These are phyloP conservation scores for Phacellophora camtschatica DNA, from an alignment of 30 jellyfish, hydroid and myxozoan species.

Conservation along the genomic window DNA sequence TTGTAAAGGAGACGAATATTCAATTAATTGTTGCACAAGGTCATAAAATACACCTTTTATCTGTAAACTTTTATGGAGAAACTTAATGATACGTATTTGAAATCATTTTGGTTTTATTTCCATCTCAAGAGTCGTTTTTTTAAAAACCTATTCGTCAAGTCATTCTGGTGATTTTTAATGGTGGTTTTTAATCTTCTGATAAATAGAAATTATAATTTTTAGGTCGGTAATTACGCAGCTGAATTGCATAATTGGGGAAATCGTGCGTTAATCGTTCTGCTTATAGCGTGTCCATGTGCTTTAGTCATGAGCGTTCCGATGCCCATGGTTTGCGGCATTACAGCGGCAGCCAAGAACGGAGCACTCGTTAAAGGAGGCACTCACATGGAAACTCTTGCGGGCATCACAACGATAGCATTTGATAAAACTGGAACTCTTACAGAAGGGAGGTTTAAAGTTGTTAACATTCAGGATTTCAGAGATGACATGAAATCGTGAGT, in stretches of 20 bases:
- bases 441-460: constrained; percentile 92
- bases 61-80: too few species aligned
- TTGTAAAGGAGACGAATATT: too few species aligned
- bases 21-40: too few species aligned
- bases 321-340: constrained; percentile 83
- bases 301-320: constrained; percentile 87
- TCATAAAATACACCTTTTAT: too few species aligned
- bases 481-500: constrained; percentile 36
- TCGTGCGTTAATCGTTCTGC: constrained; percentile 80
- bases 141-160: too few species aligned
- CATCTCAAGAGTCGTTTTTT: too few species aligned
- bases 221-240: constrained; percentile 59
- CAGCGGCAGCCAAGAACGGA: constrained; percentile 85
- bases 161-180: too few species aligned
- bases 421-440: constrained; percentile 97
- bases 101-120: too few species aligned
- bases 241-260: constrained; percentile 69
- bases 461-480: not conserved
- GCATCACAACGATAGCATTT: constrained; percentile 55
- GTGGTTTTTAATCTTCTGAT: too few species aligned
- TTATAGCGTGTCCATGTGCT: constrained; percentile 96
- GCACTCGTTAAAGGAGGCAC: constrained; percentile 80
- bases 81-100: too few species aligned
- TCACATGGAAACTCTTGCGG: constrained; percentile 76
- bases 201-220: too few species aligned